Base-by-base conservation (phyloP, 1,140 invertebrate genomes). In the Maniola jurtina region DNA sequence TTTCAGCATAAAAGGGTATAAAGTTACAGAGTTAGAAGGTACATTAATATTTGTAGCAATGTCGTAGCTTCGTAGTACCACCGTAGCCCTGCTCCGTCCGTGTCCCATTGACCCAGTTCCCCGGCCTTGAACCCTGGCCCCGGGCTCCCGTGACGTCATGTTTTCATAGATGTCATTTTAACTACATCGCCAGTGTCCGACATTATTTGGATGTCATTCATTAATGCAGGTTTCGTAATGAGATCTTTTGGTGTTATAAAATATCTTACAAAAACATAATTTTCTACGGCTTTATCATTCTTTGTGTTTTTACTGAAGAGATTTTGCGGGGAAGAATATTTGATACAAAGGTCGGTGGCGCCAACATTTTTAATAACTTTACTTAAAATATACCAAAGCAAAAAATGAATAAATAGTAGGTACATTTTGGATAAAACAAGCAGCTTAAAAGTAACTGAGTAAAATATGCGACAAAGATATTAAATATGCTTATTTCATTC, bases 61-160 rank as follows among this genome's bases (percentile, higher is more conserved):
- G 47, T 38, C 48, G 62, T 56, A 59, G 72, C 71, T 72, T 60
- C 73, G 75, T 77, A 80, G 77, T 71, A 52, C 14, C 14, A 69
- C 68, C 70, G 77, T 80, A 77, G 77, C 75, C 72, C 75, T 70
- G 76, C 77, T 80, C 71, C 69, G 73, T 75, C 76, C 79, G 73
- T 81, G 87, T 75, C 79, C 87, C 75, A 88, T 72, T 89, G 83
- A 81, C 87, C 85, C 75, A 88, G 66, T 83, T 87, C 73, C 65
- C 60, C 83, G 83, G 79, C 87, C 85, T 88, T 89, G 85, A 88
- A 89, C 84, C 81, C 77, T 75, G 71, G 47, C 70, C 66, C 69
- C 71, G 57, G 61, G 61, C 66, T 85, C 85, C 84, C 73, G 83
- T 89, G 86, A 88, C 84, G 85, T 86, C 81, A 52, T 15, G 10